Base-by-base conservation (phyloP, 2,113 vertebrate species). In the Mixornis gularis region DNA sequence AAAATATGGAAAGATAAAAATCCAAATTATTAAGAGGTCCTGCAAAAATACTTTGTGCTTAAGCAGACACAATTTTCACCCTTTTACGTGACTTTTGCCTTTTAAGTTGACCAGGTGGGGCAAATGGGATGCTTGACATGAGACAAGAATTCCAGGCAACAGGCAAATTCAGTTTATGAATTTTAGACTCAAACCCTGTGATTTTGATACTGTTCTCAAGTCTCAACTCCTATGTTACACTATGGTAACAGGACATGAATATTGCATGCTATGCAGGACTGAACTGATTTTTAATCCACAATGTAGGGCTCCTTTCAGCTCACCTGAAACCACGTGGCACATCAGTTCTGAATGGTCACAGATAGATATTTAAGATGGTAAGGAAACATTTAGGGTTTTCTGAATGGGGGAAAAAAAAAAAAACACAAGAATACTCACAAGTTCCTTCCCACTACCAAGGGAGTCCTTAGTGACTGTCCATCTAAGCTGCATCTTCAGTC, bases 1-100 rank as follows among this genome's bases (percentile, higher is more conserved):
- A 95, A 95, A 94, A 30, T 63, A 93, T 18, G 65, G 89, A 96
- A 96, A 51, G 90, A 96, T 62, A 87, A 94, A 94, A 95, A 95
- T 90, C 93, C 85, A 94, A 90, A 95, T 94, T 20, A 86, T 26
- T 81, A 83, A 76, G 38, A 81, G 69, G 41, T 94, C 26, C 43
- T 58, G 46, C 86, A 92, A 89, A 92, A 95, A 74, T 43, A 88
- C 68, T 53, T n/a, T 3, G 43, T 80, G 38, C 92, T 91, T 85
- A 52, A 88, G 79, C 65, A 63, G 52, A 63, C 81, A 70, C 46
- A 25, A 85, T 59, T 90, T 85, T 65, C 17, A 93, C 44, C 66
- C 64, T 62, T 72, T 92, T 32, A 63, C 7, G 8, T 38, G 26
- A 88, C 52, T 78, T 66, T 26, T 66, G 34, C 25, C 56, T 76